A percentile compares a stretch with the other conserved stretches of the same genome.
Conservation (phyloP, 2,888 invertebrate genomes). For the Xiphydria camelus region DNA sequence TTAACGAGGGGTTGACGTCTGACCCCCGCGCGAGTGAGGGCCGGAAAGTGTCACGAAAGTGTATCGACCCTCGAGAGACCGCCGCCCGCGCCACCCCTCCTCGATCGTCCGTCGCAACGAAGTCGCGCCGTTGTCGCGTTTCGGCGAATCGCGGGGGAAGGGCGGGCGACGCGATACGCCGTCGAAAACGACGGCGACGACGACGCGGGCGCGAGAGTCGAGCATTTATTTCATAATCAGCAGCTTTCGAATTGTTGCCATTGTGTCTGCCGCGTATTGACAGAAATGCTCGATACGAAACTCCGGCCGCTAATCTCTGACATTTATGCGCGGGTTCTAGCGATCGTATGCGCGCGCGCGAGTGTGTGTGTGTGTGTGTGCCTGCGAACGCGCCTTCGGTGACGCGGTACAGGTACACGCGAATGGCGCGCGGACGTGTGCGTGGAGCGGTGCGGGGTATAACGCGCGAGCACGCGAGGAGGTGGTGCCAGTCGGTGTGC, state of each 20-base stretch:
- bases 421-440: slow-evolving; percentile 12
- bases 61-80: no score
- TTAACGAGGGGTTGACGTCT: no score
- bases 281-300: slow-evolving; percentile 54
- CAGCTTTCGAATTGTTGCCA: slow-evolving; percentile 50
- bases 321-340: slow-evolving; percentile 47
- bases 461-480: slow-evolving; percentile 10
- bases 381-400: no score
- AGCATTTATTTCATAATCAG: slow-evolving; percentile 54
- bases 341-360: slow-evolving; percentile 7
- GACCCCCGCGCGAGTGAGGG: no score
- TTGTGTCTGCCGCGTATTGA: slow-evolving; percentile 49
- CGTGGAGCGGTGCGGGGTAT: slow-evolving; percentile 13
- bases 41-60: background rate
- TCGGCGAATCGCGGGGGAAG: no score
- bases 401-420: slow-evolving; percentile 18
- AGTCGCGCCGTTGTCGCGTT: no score
- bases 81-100: no score
- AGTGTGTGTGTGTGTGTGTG: slow-evolving; percentile 14
- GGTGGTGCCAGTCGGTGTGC: slow-evolving; percentile 27
- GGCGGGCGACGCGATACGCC: no score
- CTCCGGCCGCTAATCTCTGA: slow-evolving; percentile 49
- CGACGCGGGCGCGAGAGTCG: slow-evolving; percentile 27
- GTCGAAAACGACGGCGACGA: slow-evolving; percentile 26
- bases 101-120: no score